Evolutionary conservation across 2,888 invertebrate species (phyloP).

Genomic region (Machimus rusticus): DNA sequence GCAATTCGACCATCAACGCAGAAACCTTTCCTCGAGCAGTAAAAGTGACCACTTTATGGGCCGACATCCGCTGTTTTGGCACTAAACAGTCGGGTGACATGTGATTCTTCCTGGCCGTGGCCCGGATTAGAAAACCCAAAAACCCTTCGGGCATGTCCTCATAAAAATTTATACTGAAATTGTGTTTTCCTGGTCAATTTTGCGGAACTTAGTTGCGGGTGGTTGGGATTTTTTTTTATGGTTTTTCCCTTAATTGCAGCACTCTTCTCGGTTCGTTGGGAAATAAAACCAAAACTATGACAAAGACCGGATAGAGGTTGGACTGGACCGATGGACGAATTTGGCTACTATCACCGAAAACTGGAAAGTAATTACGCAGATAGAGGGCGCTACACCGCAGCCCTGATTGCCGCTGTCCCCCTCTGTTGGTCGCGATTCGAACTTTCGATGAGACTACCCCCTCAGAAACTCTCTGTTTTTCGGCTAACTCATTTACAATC

Average conservation of each 20-base stretch:
- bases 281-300: background rate
- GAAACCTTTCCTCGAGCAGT: background rate
- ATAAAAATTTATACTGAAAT: background rate
- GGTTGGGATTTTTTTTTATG: background rate
- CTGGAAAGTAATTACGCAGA: slow-evolving; percentile 8
- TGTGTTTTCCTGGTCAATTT: background rate
- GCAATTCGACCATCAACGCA: background rate
- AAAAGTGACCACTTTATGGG: background rate
- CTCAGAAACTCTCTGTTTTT: background rate
- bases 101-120: background rate
- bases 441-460: background rate
- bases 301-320: background rate
- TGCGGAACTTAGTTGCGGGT: background rate
- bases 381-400: background rate
- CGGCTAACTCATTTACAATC: slow-evolving; percentile 6
- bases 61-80: background rate
- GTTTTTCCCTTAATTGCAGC: background rate
- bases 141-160: background rate
- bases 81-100: background rate
- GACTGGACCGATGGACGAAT: background rate
- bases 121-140: background rate
- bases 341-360: background rate
- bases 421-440: background rate
- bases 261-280: background rate
- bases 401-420: background rate